These are phyloP conservation scores for Peromyscus maniculatus DNA, from an alignment of 2,113 vertebrate species.

Conservation along the genomic window DNA sequence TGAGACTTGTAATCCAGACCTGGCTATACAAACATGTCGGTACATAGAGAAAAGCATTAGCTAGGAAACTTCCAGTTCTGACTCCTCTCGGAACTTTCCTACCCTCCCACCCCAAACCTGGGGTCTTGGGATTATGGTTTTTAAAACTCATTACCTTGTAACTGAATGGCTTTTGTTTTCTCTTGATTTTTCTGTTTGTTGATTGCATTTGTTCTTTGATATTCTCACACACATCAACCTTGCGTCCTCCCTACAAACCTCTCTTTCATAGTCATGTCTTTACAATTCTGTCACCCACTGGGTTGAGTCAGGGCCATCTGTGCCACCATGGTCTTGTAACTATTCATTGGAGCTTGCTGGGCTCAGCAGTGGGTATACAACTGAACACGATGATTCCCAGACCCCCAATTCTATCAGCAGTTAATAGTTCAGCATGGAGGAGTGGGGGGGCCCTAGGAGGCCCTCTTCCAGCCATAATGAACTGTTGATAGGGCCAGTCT, in stretches of 20 bases:
- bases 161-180: not conserved
- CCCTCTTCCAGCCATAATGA: not conserved
- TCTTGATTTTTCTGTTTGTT: not conserved
- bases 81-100: not conserved
- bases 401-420: no score
- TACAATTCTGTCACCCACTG: not conserved
- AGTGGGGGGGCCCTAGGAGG: not conserved
- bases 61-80: not conserved
- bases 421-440: not conserved
- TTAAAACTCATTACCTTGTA: not conserved
- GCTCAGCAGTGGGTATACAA: not conserved
- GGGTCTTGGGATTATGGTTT: not conserved
- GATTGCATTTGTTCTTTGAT: not conserved
- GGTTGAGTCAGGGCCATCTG: not conserved
- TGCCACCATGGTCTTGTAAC: not conserved
- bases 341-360: no score
- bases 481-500: not conserved
- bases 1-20: not conserved
- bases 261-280: not conserved
- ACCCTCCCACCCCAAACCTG: not conserved
- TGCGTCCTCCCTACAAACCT: not conserved
- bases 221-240: not conserved
- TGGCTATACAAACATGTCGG: not conserved
- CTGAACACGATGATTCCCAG: not conserved
- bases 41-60: not conserved